Evolutionary conservation across 1,140 invertebrate species (phyloP).

Genomic region (Chelonus insularis): DNA sequence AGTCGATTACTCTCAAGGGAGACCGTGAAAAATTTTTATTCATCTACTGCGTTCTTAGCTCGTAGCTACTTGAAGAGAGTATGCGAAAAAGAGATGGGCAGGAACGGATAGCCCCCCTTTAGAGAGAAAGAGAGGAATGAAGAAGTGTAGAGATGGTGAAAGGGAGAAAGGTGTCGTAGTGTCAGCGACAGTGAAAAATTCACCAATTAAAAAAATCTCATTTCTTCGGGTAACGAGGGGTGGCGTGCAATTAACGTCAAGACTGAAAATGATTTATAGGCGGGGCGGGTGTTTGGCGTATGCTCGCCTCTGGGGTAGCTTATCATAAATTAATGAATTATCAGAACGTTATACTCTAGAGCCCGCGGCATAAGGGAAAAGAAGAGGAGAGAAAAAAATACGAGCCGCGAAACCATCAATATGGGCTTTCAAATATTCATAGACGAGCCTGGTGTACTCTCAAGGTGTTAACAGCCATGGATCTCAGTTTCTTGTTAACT

Average conservation of each 20-base stretch:
- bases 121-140: neutral
- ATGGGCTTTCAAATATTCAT: conserved; percentile 44
- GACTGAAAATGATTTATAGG: conserved; percentile 49
- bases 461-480: conserved; percentile 18
- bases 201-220: conserved; percentile 53
- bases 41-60: conserved; percentile 18
- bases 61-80: neutral
- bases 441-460: conserved; percentile 12
- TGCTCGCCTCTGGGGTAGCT: conserved; percentile 37
- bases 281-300: conserved; percentile 30
- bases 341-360: conserved; percentile 32
- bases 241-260: conserved; percentile 50
- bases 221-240: conserved; percentile 50
- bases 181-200: conserved; percentile 48
- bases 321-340: conserved; percentile 55
- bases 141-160: neutral
- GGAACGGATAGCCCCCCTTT: neutral
- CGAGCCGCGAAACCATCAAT: conserved; percentile 34
- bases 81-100: neutral
- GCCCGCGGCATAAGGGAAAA: neutral
- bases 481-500: conserved; percentile 20
- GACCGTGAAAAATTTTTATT: conserved; percentile 32
- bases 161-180: conserved; percentile 30
- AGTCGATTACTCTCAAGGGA: conserved; percentile 28
- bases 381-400: neutral